Evolutionary conservation across 1,140 invertebrate species (phyloP).

Genomic region (Monochamus saltuarius): DNA sequence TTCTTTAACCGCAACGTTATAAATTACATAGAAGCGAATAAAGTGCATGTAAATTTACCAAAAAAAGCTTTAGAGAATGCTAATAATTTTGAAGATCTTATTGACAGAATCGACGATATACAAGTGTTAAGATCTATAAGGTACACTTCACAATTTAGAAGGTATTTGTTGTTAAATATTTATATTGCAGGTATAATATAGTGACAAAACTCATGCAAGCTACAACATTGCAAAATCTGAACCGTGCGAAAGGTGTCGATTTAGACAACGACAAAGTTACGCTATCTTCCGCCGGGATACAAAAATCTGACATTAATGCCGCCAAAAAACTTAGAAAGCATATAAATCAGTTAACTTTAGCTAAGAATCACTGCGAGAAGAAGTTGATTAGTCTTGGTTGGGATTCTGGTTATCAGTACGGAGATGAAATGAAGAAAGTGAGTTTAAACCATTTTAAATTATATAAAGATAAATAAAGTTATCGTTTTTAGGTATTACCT

Average conservation of each 20-base stretch:
- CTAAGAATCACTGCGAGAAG: constrained; percentile 81
- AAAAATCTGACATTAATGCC: constrained; percentile 71
- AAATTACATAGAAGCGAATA: constrained; percentile 76
- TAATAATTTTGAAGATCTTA: constrained; percentile 88
- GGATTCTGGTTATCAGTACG: constrained; percentile 70
- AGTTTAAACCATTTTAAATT: not conserved
- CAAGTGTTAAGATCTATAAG: constrained; percentile 81
- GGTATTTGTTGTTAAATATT: not conserved
- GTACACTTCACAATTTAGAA: constrained; percentile 46
- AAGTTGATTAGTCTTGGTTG: constrained; percentile 75
- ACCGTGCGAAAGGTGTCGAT: constrained; percentile 79
- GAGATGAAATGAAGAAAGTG: constrained; percentile 40
- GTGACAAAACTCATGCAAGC: constrained; percentile 92
- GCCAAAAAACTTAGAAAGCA: constrained; percentile 72
- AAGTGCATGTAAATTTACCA: constrained; percentile 76
- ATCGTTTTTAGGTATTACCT: constrained; percentile 57
- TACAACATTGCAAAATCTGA: constrained; percentile 85
- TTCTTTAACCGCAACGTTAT: constrained; percentile 88
- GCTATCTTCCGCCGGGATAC: constrained; percentile 50
- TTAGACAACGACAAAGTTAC: constrained; percentile 67
- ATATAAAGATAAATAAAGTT: too few relatives aligned
- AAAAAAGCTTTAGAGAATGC: constrained; percentile 83
- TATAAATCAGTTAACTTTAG: constrained; percentile 80
- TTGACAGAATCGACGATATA: constrained; percentile 76
- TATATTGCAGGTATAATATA: constrained; percentile 71